Conservation (phyloP, 2,797 vertebrate species). For the Pseudochaenichthys georgianus region DNA sequence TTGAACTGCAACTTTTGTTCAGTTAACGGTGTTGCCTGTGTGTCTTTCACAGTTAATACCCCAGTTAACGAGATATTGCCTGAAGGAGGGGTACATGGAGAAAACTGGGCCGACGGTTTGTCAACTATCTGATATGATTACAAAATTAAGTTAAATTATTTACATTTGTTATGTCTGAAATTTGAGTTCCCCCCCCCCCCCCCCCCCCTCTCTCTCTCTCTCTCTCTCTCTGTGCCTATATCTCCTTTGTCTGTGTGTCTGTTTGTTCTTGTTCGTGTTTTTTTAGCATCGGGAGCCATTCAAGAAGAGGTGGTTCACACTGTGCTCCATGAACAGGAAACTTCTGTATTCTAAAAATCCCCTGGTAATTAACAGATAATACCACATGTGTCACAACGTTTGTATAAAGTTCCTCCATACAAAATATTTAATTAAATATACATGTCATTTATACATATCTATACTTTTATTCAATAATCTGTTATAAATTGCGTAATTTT, state of each 20-base stretch:
- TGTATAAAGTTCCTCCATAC: neutral
- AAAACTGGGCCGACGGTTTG: slow-evolving; percentile 93
- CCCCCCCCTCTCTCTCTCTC: no score
- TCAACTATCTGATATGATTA: slow-evolving; percentile 25
- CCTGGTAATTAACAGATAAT: slow-evolving; percentile 82
- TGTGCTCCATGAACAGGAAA: slow-evolving; percentile 88
- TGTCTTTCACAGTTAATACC: slow-evolving; percentile 85
- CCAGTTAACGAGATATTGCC: slow-evolving; percentile 84
- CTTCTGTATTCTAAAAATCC: slow-evolving; percentile 92
- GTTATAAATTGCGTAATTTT: neutral
- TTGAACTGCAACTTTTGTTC: neutral
- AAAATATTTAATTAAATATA: neutral
- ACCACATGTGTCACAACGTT: neutral
- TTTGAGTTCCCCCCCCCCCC: neutral
- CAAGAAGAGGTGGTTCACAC: slow-evolving; percentile 91
- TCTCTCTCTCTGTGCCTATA: neutral
- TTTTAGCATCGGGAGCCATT: slow-evolving; percentile 91
- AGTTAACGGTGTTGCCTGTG: neutral
- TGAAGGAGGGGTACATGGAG: slow-evolving; percentile 94
- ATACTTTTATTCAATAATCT: no score
- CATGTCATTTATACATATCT: neutral
- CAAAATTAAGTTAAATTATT: slow-evolving; percentile 24
- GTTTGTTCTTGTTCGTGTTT: neutral
- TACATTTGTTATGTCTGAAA: slow-evolving; percentile 29
- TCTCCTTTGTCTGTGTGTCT: neutral